Base-by-base conservation (phyloP, 2,797 vertebrate species). In the Typhlichthys subterraneus region DNA sequence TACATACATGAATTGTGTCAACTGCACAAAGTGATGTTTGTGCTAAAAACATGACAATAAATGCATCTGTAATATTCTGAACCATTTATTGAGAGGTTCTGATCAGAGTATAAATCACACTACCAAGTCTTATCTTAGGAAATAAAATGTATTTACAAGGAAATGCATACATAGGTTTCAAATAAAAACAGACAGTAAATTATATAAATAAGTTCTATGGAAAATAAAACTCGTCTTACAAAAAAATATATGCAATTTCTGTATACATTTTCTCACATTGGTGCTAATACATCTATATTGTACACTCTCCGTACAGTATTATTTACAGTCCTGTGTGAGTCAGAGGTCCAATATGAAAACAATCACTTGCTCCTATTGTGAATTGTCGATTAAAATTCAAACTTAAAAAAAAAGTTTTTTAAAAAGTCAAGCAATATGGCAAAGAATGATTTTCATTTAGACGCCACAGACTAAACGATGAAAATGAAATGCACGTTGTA, bases 141-240 rank as follows among this genome's bases (percentile, higher is more conserved):
- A 92, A 92, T 92, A 92, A 95, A 95, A 96, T 93, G 94, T 98
- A 97, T 97, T 95, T 97, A 97, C 95, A 98, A 95, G 94, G 95
- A 91, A 93, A 91, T 94, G 96, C 95, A 78, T 88, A 90, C 79
- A 93, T 95, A 59, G 75, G 76, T 84, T 95, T 94, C 92, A 96
- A 97, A 95, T 94, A 92, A 92, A 94, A 94, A 88, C 92, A 81
- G 85, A 92, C 88, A 86, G 83, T 90, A 94, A 92, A 90, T 92
- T 93, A 93, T 97, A 97, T 97, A 98, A 97, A 97, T 97, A 98
- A 96, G 94, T 94, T 97, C 95, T 96, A 96, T 96, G 96, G 94
- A 96, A 97, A 98, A 92, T 94, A 93, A 96, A 96, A 95, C 94
- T 96, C 93, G 93, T 96, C 93, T 96, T 96, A 97, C 94, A 95